A percentile compares a stretch with the other conserved stretches of the same genome.
These are phyloP conservation scores for Helicoverpa assulta DNA, from an alignment of 2,888 invertebrate species.

Conservation along the genomic window DNA sequence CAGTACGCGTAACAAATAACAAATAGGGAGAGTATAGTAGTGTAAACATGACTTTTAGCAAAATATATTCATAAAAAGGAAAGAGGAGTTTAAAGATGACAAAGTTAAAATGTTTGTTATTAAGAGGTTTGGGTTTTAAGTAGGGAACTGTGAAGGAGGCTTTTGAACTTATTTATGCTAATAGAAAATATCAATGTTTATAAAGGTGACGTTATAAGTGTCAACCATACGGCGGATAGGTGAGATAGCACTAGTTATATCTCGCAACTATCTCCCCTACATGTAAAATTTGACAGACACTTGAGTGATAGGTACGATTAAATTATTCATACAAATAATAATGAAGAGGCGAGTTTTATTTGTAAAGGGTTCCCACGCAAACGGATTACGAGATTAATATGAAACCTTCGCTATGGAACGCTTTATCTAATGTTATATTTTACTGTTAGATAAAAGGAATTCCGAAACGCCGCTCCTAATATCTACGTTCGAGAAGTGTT, in stretches of 20 bases:
- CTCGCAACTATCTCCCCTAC: constrained; percentile 52
- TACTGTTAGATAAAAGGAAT: constrained; percentile 15
- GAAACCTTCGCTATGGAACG: constrained; percentile 27
- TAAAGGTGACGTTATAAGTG: too few relatives aligned
- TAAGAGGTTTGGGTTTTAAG: too few relatives aligned
- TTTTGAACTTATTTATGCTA: too few relatives aligned
- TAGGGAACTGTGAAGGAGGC: too few relatives aligned
- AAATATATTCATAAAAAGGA: too few relatives aligned
- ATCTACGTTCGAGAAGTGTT: neutral
- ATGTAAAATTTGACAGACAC: constrained; percentile 46
- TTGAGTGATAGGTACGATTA: constrained; percentile 61
- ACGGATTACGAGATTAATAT: constrained; percentile 49
- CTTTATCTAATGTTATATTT: constrained; percentile 25
- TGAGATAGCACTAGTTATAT: constrained; percentile 43
- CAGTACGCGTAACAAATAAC: too few relatives aligned
- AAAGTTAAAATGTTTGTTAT: too few relatives aligned
- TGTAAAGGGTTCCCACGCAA: constrained; percentile 49
- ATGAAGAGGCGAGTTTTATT: constrained; percentile 43
- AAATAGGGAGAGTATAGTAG: too few relatives aligned
- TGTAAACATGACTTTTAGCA: too few relatives aligned
- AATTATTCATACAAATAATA: constrained; percentile 53
- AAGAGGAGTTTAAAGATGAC: too few relatives aligned
- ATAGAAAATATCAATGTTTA: too few relatives aligned
- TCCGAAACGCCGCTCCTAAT: neutral
- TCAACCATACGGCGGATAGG: too few relatives aligned